Conservation (phyloP, 2,113 vertebrate species). For the Dromiciops gliroides region DNA sequence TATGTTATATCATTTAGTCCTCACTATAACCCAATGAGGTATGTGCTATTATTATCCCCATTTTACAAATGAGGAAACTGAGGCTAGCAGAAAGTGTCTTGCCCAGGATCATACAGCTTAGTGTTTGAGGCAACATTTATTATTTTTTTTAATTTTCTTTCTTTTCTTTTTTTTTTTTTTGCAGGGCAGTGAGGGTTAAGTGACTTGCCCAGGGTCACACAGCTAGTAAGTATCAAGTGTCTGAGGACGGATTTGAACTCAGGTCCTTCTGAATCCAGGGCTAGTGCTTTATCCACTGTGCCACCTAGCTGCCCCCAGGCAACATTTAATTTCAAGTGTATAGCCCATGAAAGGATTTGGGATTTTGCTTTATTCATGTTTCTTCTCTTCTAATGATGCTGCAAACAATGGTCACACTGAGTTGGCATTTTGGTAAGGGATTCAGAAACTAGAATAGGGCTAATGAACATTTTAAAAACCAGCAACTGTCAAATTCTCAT, state of each 20-base stretch:
- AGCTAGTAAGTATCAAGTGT: too few relatives aligned
- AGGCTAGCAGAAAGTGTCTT: constrained; percentile 1
- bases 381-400: not conserved
- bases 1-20: not conserved
- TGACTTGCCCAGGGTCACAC: too few relatives aligned
- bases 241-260: too few relatives aligned
- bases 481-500: not conserved
- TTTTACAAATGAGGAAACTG: constrained; percentile 1
- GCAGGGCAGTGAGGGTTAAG: too few relatives aligned
- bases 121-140: not conserved
- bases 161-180: too few relatives aligned
- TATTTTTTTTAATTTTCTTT: too few relatives aligned
- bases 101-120: not conserved
- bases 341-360: not conserved
- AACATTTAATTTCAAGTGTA: not conserved
- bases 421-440: not conserved
- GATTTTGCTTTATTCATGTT: not conserved
- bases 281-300: too few relatives aligned
- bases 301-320: too few relatives aligned
- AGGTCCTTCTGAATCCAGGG: too few relatives aligned
- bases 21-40: not conserved
- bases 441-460: not conserved
- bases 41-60: not conserved
- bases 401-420: not conserved
- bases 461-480: not conserved